phyloP scores from a whole-genome alignment of 1,140 invertebrate genomes.

The Aphis gossypii region DNA sequence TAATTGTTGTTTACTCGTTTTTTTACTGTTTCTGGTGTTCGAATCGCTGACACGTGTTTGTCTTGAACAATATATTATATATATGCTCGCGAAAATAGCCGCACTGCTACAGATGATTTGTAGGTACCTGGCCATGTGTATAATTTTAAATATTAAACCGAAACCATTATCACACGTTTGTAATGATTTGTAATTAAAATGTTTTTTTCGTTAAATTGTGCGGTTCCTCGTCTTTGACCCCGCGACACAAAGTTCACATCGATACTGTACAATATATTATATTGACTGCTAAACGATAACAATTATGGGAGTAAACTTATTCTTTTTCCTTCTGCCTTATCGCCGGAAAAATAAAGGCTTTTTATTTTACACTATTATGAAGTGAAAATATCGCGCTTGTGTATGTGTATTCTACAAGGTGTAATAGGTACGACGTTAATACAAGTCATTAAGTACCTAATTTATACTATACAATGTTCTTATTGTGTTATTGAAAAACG shows the following conservation, averaged over 20 bases:
- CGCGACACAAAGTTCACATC: background rate
- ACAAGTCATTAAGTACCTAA: background rate
- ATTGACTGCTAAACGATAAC: conserved; percentile 28
- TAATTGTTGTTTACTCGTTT: background rate
- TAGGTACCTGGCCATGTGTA: background rate
- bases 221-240: conserved; percentile 16
- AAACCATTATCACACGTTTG: conserved; percentile 8
- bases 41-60: background rate
- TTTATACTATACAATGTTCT: background rate
- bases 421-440: background rate
- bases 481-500: background rate
- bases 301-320: background rate
- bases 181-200: conserved; percentile 19
- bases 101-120: background rate
- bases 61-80: background rate
- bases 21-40: background rate
- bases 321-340: background rate
- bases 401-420: background rate
- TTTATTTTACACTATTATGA: background rate
- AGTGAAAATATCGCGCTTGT: background rate
- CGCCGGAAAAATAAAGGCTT: background rate
- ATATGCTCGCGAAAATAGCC: background rate
- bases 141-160: background rate
- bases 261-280: background rate
- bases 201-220: background rate